Base-by-base conservation (phyloP, 2,113 vertebrate genomes). In the Crotalus viridis region DNA sequence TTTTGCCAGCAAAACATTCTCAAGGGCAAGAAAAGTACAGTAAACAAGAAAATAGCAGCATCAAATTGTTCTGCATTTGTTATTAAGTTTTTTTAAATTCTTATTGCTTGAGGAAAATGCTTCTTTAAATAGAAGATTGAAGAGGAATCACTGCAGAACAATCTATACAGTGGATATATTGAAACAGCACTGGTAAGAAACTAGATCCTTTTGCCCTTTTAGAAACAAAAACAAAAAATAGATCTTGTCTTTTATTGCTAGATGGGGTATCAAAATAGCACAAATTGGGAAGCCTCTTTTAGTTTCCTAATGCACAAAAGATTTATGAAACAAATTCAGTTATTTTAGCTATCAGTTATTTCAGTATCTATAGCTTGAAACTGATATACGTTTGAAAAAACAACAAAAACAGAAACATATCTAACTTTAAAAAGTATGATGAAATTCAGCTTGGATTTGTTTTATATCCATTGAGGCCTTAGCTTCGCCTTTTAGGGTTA, bases 121-220 rank as follows among this genome's bases (percentile, higher is more conserved):
- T 6, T 4, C 4, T 59, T 94, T 94, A 94, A 89, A 93, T 15
- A 33, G 10, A 19, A 57, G 89, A 91, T 89, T 57, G 91, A 19
- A 90, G 90, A 94, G 90, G 91, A 87, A 93, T 87, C 87, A 91
- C 21, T 94, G 87, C 56, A 90, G 85, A 33, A 15, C 69, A 26
- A 55, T 91, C 33, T 59, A 55, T 21, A 92, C 26, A 90, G 59
- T 56, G 90, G 90, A 92, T 61, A 69, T 64, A 94, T 91, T 51
- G 33, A 93, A 52, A 89, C 87, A 89, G 90, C 93, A 5, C 48
- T 48, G 26, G 55, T 81, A 92, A 90, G 74, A 94, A 91, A 91
- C 92, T 0, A 0, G 93, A 90, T 52, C 26, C 0, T 7, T 61
- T 74, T 0, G 7, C 28, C 21, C 46, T 89, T 54, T 74, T 93